A percentile compares a stretch with the other conserved stretches of the same genome.
Conservation (phyloP, 2,888 invertebrate species). For the Pristionchus japonicus region DNA sequence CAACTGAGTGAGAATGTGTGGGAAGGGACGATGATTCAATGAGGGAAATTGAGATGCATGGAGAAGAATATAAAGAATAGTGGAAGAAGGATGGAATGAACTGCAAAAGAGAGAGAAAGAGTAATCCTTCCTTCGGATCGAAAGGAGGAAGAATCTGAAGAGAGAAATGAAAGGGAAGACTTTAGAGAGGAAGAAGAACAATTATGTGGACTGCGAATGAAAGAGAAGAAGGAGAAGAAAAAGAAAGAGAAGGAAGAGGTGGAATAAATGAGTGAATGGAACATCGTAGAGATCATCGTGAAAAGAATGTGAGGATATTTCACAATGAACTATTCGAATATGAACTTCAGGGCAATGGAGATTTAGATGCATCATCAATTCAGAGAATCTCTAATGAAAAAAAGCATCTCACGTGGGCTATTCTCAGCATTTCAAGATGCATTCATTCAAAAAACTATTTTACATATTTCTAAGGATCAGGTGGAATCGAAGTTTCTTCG, state of each 20-base stretch:
- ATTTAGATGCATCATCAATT: too few species aligned
- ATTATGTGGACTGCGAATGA: not conserved
- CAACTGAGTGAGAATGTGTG: not conserved
- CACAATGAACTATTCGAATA: not conserved
- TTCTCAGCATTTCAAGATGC: too few species aligned
- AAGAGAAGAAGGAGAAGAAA: slow-evolving; percentile 18
- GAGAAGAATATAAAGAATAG: not conserved
- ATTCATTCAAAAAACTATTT: not conserved
- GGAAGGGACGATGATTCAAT: not conserved
- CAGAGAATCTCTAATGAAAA: too few species aligned
- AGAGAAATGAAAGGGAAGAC: slow-evolving; percentile 18
- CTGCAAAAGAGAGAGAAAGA: not conserved
- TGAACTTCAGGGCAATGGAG: too few species aligned
- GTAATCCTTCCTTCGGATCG: not conserved
- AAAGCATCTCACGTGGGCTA: too few species aligned
- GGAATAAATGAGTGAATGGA: not conserved
- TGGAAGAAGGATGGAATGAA: not conserved
- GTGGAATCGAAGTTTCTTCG: not conserved
- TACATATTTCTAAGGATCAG: not conserved
- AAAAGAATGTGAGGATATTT: not conserved
- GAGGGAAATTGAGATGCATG: not conserved
- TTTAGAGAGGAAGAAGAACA: not conserved
- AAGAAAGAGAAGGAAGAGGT: not conserved
- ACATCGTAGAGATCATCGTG: not conserved
- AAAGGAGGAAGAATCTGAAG: slow-evolving; percentile 22